Base-by-base conservation (phyloP, 2,113 vertebrate genomes). In the Hepsetus odoe region DNA sequence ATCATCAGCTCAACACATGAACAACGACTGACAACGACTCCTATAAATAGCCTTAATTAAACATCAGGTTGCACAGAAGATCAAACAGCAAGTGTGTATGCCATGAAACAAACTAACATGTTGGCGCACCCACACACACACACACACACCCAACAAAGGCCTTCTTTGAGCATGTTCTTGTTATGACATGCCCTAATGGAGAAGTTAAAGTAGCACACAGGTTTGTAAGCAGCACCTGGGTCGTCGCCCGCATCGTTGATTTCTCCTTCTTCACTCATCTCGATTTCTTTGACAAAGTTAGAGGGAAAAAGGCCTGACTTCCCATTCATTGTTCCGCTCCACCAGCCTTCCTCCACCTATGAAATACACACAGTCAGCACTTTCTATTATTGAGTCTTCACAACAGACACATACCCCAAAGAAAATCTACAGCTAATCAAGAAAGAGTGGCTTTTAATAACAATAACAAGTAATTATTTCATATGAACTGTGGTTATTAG, bases 291-390 rank as follows among this genome's bases (percentile, higher is more conserved):
- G 72, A 98, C 96, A 68, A 98, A 98, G 89, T 98, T 98, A 32
- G 96, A 99, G 26, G 96, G 96, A 76, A 98, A 99, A 18, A 98
- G 84, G 16, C 96, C 97, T 14, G 87, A 83, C 80, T 94, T 98
- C 70, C 93, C 93, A 77, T 94, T 95, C 26, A 93, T 62, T 5
- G 18, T 89, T 83, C 97, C 97, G 62, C 78, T 97, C 97, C 97
- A 98, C 97, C 97, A 99, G 71, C 97, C 97, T 82, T 99, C 97
- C 84, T 98, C 97, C n/a, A 98, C 94, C 97, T 99, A 78, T 5
- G 58, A 33, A 58, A 65, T 14, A 76, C 2, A 46, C 12, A 22
- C 18, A 53, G 11, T 74, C 51, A 40, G 40, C 24, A 55, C 28
- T 51, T 38, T 53, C 77, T 35, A 22, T 10, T 24, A 49, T 20